phyloP scores from a whole-genome alignment of 2,797 vertebrate species.

The Cryptoprocta ferox region DNA sequence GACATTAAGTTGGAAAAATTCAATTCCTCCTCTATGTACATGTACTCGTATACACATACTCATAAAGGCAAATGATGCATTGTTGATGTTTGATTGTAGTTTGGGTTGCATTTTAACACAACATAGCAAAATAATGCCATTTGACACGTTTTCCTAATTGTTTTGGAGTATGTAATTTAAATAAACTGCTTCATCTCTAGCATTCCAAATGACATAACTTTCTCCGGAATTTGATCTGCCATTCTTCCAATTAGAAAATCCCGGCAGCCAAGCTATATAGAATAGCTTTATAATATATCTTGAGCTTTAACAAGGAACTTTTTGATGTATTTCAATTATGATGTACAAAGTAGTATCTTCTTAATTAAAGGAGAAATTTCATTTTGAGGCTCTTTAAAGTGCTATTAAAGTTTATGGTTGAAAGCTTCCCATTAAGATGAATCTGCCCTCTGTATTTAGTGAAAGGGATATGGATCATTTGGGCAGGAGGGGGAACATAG shows the following conservation, averaged over 20 bases:
- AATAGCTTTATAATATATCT: constrained; percentile 69
- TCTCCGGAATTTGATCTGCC: background rate
- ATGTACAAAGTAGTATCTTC: constrained; percentile 62
- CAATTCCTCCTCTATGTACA: background rate
- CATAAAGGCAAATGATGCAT: background rate
- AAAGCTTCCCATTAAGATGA: constrained; percentile 68
- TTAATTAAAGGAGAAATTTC: constrained; percentile 77
- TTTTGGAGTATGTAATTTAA: constrained; percentile 31
- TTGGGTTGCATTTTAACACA: constrained; percentile 34
- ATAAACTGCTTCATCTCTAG: constrained; percentile 24
- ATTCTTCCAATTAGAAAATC: constrained; percentile 77
- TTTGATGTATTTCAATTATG: constrained; percentile 78
- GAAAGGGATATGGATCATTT: background rate
- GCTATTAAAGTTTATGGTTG: constrained; percentile 75
- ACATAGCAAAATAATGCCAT: background rate
- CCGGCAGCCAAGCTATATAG: constrained; percentile 34
- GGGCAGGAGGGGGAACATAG: background rate
- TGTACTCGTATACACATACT: background rate
- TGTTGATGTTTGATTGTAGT: constrained; percentile 16
- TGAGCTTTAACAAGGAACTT: constrained; percentile 69
- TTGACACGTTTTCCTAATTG: constrained; percentile 25
- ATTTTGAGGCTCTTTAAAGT: constrained; percentile 73
- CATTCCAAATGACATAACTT: constrained; percentile 35
- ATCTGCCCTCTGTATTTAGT: constrained; percentile 50
- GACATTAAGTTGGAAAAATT: background rate